These are phyloP conservation scores for Festucalex cinctus DNA, from an alignment of 2,113 vertebrate species.

Conservation along the genomic window DNA sequence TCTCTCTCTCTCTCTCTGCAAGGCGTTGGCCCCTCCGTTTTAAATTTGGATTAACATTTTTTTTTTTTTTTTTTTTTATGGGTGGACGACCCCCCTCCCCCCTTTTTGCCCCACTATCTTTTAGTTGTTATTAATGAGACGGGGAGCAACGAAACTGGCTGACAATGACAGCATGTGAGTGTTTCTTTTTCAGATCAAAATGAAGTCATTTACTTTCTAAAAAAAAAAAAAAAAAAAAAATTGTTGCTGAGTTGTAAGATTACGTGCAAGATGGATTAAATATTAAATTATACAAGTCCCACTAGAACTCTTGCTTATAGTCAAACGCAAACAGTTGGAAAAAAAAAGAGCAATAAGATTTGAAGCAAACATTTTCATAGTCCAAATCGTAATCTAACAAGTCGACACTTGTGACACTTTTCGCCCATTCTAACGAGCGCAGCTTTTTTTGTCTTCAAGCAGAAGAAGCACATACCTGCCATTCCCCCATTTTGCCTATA, in stretches of 20 bases:
- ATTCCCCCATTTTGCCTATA: slow-evolving; percentile 93
- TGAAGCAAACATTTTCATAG: not conserved
- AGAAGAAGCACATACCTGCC: slow-evolving; percentile 84
- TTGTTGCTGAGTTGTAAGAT: too few species aligned
- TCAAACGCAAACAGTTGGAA: not conserved
- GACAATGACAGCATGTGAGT: slow-evolving; percentile 34
- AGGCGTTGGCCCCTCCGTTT: slow-evolving; percentile 71
- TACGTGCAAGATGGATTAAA: too few species aligned
- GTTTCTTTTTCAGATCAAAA: slow-evolving; percentile 9
- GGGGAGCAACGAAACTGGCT: not conserved
- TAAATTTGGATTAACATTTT: slow-evolving; percentile 74
- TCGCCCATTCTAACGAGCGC: slow-evolving; percentile 23
- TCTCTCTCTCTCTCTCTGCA: slow-evolving; percentile 36
- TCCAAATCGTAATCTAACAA: slow-evolving; percentile 7
- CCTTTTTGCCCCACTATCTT: not conserved
- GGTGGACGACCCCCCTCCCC: slow-evolving; percentile 36
- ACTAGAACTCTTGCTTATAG: not conserved
- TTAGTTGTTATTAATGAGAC: not conserved
- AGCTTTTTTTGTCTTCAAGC: slow-evolving; percentile 57
- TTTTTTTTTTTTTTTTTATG: too few species aligned
- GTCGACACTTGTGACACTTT: slow-evolving; percentile 51
- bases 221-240: not conserved
- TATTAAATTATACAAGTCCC: too few species aligned
- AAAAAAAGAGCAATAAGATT: not conserved
- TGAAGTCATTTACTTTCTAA: too few species aligned